phyloP scores from a whole-genome alignment of 2,888 invertebrate species.

The Acronicta aceris region DNA sequence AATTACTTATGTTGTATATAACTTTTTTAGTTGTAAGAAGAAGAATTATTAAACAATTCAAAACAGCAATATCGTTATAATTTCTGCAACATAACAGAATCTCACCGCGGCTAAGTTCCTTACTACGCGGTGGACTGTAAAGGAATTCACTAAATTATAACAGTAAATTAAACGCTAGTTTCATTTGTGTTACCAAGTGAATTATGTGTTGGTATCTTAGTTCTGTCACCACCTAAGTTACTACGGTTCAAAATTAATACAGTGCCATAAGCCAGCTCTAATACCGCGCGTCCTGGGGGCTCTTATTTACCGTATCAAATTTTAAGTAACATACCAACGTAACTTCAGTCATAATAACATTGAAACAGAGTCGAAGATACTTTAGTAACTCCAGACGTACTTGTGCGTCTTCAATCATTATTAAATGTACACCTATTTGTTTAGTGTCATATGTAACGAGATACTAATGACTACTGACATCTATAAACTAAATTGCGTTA shows the following conservation, averaged over 20 bases:
- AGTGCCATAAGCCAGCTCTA: conserved; percentile 88
- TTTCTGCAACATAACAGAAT: conserved; percentile 45
- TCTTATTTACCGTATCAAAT: conserved; percentile 86
- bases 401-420: conserved; percentile 76
- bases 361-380: conserved; percentile 54
- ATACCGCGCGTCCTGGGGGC: conserved; percentile 80
- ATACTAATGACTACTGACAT: conserved; percentile 86
- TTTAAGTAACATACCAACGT: conserved; percentile 64
- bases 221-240: conserved; percentile 89
- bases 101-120: conserved; percentile 57
- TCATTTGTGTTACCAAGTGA: conserved; percentile 88
- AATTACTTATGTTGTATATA: no score
- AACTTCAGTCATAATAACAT: conserved; percentile 57
- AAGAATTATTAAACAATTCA: conserved; percentile 7
- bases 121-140: conserved; percentile 71
- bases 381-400: conserved; percentile 23
- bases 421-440: conserved; percentile 88
- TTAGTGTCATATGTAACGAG: conserved; percentile 85
- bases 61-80: conserved; percentile 38
- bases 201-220: conserved; percentile 89
- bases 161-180: conserved; percentile 88
- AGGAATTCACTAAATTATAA: conserved; percentile 88
- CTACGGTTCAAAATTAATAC: conserved; percentile 90
- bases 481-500: conserved; percentile 78
- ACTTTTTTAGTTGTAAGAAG: not conserved